Percentiles rank a stretch among this genome's conserved stretches.
phyloP scores from a whole-genome alignment of 1,140 invertebrate genomes.

The Solenopsis invicta region DNA sequence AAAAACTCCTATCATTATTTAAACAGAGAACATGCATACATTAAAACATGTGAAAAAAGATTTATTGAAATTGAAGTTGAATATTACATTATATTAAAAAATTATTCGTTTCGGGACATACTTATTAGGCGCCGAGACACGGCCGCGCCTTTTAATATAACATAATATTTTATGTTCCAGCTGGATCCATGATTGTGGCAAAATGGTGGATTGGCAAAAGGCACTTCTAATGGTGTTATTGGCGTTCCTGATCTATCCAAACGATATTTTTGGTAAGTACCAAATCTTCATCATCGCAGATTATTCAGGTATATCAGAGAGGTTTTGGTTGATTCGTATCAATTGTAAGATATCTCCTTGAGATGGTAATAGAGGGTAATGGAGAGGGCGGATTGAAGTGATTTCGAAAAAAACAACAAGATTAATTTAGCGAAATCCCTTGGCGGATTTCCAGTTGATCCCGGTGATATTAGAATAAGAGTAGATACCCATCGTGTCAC shows the following conservation, averaged over 20 bases:
- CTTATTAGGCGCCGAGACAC: too few species aligned
- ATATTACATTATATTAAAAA: background rate
- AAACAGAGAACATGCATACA: background rate
- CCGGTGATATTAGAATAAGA: constrained; percentile 43
- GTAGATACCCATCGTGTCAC: constrained; percentile 38
- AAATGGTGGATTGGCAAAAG: constrained; percentile 81
- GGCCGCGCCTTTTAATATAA: too few species aligned
- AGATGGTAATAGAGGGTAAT: background rate
- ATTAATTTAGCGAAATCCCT: constrained; percentile 49
- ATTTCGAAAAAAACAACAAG: constrained; percentile 37
- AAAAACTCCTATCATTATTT: background rate
- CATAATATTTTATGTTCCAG: constrained; percentile 70
- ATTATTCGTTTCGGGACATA: background rate
- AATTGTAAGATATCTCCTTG: background rate
- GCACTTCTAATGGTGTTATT: constrained; percentile 78
- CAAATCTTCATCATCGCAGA: background rate
- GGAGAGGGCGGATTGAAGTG: background rate
- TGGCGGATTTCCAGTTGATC: constrained; percentile 13
- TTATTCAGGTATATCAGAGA: background rate
- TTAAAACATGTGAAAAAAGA: background rate
- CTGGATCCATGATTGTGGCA: constrained; percentile 77
- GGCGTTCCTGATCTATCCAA: constrained; percentile 81
- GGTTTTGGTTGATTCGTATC: constrained; percentile 3
- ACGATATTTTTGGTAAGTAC: constrained; percentile 82
- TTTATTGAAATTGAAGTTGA: background rate